Conservation (phyloP, 2,113 vertebrate genomes). For the Mormoops blainvillei region DNA sequence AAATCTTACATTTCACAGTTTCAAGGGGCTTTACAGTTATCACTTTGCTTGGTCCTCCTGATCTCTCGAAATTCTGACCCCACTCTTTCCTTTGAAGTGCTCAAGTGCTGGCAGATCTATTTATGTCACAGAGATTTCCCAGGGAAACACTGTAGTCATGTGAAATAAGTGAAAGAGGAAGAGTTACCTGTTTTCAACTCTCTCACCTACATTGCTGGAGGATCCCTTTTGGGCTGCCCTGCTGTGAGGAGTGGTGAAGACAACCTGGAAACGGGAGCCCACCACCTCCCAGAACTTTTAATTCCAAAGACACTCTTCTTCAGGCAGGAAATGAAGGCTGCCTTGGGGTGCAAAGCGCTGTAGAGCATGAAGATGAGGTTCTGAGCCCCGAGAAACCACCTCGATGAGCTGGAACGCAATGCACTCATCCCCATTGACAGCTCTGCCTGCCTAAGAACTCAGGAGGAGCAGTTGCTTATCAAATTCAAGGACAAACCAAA, state of each 20-base stretch:
- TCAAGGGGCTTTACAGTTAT: slow-evolving; percentile 50
- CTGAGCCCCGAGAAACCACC: neutral
- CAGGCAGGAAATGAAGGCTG: neutral
- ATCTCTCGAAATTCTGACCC: slow-evolving; percentile 67
- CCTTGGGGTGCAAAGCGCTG: neutral
- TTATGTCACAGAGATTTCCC: slow-evolving; percentile 44
- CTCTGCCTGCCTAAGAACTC: slow-evolving; percentile 11
- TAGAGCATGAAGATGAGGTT: neutral
- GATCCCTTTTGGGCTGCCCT: neutral
- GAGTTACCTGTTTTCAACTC: slow-evolving; percentile 36
- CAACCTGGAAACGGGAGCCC: neutral
- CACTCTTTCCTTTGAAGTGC: slow-evolving; percentile 45
- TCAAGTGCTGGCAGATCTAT: slow-evolving; percentile 64
- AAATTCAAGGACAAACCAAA: slow-evolving; percentile 20
- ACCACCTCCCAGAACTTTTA: neutral
- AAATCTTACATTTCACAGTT: slow-evolving; percentile 36
- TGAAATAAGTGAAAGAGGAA: slow-evolving; percentile 61
- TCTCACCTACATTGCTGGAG: slow-evolving; percentile 15
- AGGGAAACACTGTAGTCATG: slow-evolving; percentile 52
- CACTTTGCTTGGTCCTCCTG: slow-evolving; percentile 59
- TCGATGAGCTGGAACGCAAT: neutral
- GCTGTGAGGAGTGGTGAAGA: neutral
- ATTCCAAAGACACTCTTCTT: neutral
- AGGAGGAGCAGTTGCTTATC: neutral
- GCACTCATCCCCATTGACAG: neutral